phyloP scores from a whole-genome alignment of 2,888 invertebrate species.

The Chromoteleia sp. region DNA sequence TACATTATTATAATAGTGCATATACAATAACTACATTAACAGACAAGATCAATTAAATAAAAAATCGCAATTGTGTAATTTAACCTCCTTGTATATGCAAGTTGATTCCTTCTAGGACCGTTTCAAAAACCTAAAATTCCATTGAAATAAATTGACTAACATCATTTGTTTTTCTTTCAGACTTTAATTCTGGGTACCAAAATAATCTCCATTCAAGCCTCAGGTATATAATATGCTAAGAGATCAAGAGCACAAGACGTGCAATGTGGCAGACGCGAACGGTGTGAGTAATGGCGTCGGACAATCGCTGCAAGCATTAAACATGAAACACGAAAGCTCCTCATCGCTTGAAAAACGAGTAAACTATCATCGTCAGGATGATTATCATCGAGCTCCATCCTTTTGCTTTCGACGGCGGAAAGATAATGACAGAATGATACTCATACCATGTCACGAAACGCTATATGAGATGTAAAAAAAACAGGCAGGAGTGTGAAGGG shows the following conservation, averaged over 20 bases:
- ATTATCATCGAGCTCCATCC: conserved; percentile 69
- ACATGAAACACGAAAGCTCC: conserved; percentile 73
- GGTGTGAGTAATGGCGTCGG: conserved; percentile 80
- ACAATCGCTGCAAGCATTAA: conserved; percentile 77
- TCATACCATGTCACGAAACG: conserved; percentile 57
- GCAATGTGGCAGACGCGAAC: conserved; percentile 81
- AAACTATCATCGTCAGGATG: conserved; percentile 78
- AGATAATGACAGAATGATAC: conserved; percentile 80
- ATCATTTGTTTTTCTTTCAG: conserved; percentile 33
- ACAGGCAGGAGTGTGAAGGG: conserved; percentile 13
- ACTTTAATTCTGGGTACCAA: conserved; percentile 13
- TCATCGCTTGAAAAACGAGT: conserved; percentile 76
- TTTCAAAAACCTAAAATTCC: not conserved
- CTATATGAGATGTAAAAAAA: not conserved
- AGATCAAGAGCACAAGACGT: conserved; percentile 62
- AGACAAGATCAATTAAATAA: not conserved
- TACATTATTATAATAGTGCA: no score
- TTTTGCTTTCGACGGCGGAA: conserved; percentile 58
- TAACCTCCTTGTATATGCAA: no score
- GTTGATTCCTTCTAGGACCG: not conserved
- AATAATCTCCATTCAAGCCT: conserved; percentile 40
- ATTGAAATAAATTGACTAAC: conserved; percentile 19
- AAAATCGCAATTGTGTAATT: no score
- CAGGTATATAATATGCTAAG: conserved; percentile 45
- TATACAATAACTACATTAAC: no score